These are phyloP conservation scores for Agonopterix subpropinquella DNA, from an alignment of 2,888 invertebrate species.

Conservation along the genomic window DNA sequence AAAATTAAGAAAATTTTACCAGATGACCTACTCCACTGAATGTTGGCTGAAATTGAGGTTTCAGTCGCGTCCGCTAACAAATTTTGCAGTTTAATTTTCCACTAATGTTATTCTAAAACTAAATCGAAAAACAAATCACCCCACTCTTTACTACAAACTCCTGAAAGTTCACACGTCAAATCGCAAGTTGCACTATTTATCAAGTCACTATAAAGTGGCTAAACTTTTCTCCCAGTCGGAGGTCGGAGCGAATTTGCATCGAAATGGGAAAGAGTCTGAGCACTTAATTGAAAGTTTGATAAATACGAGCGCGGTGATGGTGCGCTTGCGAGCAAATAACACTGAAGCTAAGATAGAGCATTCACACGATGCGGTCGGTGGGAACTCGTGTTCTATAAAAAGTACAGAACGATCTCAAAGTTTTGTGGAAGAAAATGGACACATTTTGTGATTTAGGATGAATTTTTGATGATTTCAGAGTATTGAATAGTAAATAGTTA, in stretches of 20 bases:
- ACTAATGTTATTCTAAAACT: neutral
- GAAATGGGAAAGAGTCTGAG: slow-evolving; percentile 50
- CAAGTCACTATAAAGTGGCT: slow-evolving; percentile 24
- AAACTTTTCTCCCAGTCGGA: slow-evolving; percentile 27
- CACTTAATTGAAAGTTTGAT: slow-evolving; percentile 67
- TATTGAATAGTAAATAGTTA: too few relatives aligned
- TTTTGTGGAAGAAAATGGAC: too few relatives aligned
- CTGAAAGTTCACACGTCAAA: slow-evolving; percentile 4
- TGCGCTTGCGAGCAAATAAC: slow-evolving; percentile 2
- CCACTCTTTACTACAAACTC: neutral
- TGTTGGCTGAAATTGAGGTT: too few relatives aligned
- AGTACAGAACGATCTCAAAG: too few relatives aligned
- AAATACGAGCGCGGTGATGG: slow-evolving; percentile 26
- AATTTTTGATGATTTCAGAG: too few relatives aligned
- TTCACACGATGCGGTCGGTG: too few relatives aligned
- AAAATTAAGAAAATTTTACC: too few relatives aligned
- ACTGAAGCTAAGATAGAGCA: neutral
- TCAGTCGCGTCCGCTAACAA: too few relatives aligned
- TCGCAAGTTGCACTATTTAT: slow-evolving; percentile 28
- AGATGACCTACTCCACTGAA: too few relatives aligned
- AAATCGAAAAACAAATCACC: neutral
- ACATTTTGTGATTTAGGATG: too few relatives aligned
- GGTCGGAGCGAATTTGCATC: slow-evolving; percentile 50
- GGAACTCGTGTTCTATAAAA: too few relatives aligned
- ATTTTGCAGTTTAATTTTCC: neutral